Conservation (phyloP, 1,140 invertebrate genomes). For the Battus philenor region DNA sequence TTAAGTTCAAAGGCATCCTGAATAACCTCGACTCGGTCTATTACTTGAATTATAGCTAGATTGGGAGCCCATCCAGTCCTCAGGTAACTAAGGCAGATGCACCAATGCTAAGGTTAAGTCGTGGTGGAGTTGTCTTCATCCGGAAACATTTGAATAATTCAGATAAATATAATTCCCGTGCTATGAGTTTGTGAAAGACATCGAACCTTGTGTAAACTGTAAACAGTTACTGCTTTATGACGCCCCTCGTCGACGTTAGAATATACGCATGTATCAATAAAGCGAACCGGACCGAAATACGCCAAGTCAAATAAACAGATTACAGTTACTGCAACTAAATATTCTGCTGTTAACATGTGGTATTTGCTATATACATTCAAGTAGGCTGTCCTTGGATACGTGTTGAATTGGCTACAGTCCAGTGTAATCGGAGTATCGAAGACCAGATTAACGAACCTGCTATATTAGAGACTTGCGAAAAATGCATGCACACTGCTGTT, state of each 20-base stretch:
- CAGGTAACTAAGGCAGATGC: too few relatives aligned
- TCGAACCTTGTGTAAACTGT: conserved; percentile 29
- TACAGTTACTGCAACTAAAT: conserved; percentile 8
- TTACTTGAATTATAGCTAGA: too few relatives aligned
- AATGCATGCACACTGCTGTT: too few relatives aligned
- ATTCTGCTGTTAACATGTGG: neutral
- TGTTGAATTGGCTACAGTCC: conserved; percentile 5
- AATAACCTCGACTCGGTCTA: too few relatives aligned
- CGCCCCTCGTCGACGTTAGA: conserved; percentile 37
- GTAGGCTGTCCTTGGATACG: conserved; percentile 1
- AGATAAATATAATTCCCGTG: too few relatives aligned
- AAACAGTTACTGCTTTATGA: conserved; percentile 49
- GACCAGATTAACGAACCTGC: conserved; percentile 2
- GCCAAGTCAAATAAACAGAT: conserved; percentile 27
- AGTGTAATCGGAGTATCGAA: neutral
- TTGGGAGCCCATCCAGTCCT: too few relatives aligned
- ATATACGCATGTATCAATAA: conserved; percentile 38
- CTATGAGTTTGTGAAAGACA: too few relatives aligned
- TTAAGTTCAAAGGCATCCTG: too few relatives aligned
- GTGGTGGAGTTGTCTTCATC: too few relatives aligned
- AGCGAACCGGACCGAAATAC: conserved; percentile 55
- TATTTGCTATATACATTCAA: conserved; percentile 3
- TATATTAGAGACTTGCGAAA: too few relatives aligned
- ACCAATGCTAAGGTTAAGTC: too few relatives aligned
- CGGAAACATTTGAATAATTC: too few relatives aligned